phyloP scores from a whole-genome alignment of 2,888 invertebrate genomes.

The Polylopha cassiicola region DNA sequence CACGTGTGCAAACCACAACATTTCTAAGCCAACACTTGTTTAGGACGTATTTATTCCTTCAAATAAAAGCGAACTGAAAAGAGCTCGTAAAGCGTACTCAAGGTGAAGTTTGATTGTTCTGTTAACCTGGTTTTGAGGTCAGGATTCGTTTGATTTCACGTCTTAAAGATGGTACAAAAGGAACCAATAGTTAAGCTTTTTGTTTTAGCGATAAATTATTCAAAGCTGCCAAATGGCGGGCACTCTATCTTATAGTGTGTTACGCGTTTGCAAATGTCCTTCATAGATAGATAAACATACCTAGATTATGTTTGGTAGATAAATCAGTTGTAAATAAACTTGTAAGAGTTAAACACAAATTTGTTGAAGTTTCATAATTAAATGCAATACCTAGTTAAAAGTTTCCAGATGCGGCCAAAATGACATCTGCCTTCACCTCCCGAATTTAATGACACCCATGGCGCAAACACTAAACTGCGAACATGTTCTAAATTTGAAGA shows the following conservation, averaged over 20 bases:
- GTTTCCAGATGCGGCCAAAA: conserved; percentile 54
- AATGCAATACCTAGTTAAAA: conserved; percentile 27
- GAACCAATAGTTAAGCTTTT: conserved; percentile 39
- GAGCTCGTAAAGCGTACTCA: conserved; percentile 57
- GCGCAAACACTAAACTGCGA: conserved; percentile 71
- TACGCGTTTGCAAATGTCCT: no score
- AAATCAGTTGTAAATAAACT: no score
- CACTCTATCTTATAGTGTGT: no score
- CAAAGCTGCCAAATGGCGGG: no score
- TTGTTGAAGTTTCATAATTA: no score
- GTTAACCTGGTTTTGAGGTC: conserved; percentile 54
- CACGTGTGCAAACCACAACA: conserved; percentile 42
- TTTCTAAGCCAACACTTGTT: conserved; percentile 51
- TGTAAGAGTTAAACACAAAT: no score
- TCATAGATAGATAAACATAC: no score
- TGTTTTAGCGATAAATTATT: conserved; percentile 31
- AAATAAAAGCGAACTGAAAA: conserved; percentile 40
- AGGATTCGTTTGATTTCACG: conserved; percentile 49
- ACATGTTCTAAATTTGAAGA: conserved; percentile 70
- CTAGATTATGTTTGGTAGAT: no score
- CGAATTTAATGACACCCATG: conserved; percentile 69
- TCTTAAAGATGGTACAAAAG: conserved; percentile 61
- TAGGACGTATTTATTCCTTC: conserved; percentile 57
- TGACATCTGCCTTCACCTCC: conserved; percentile 58
- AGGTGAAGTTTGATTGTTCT: conserved; percentile 67